Base-by-base conservation (phyloP, 2,797 vertebrate genomes). In the Lutjanus campechanus region DNA sequence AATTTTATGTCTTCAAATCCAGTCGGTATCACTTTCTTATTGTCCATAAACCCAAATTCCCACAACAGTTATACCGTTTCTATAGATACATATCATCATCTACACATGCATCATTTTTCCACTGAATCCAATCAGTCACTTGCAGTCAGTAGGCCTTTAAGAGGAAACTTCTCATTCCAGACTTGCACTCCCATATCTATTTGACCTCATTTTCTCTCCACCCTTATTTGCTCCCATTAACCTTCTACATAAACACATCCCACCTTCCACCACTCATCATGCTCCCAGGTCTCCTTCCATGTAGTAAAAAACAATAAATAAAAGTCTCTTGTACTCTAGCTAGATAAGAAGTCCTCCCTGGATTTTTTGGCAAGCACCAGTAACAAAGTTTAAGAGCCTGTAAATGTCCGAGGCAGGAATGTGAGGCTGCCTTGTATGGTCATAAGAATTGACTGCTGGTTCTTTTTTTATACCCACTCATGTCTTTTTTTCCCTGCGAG, bases 401-500 rank as follows among this genome's bases (percentile, higher is more conserved):
- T 95, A 93, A 96, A 96, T 88, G 91, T 95, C 95, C 74, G 56
- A 47, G 90, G 70, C 88, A 92, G 91, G 93, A 96, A 96, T 95
- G 92, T 80, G 84, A 84, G 91, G 89, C 87, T 89, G 92, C 97
- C 97, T 97, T 97, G 93, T 97, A 97, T 94, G 96, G 96, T 95
- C 94, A 95, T 84, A 82, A 89, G 86, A 88, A 78, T 47, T 71
- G 88, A 91, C 77, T 84, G 88, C 84, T 73, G 43, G 1, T 69
- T 83, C 81, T 87, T 85, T 90, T 88, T 89, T 89, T 86, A 85
- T 79, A 63, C 82, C 70, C 76, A 54, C 58, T 65, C 60, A 1
- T 79, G 66, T 79, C 60, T 70, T 71, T 85, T 66, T 36, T 9
- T 7, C 13, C 40, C 53, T 53, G 44, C 66, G 66, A 60, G 69